Conservation (phyloP, 2,888 invertebrate species). For the Ischnura elegans region DNA sequence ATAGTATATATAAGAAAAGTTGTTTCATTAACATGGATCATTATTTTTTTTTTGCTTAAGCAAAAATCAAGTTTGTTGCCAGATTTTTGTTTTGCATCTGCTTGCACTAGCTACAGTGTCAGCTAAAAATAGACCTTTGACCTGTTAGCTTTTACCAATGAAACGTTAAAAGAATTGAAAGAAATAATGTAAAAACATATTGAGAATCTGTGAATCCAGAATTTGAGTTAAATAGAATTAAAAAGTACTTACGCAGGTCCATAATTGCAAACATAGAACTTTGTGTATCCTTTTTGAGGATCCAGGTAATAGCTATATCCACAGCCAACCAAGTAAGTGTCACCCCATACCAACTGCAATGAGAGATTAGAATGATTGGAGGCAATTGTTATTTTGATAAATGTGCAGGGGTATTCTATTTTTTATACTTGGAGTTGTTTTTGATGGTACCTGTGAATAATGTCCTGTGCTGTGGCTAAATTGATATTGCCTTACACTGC, state of each 20-base stretch:
- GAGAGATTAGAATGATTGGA: background rate
- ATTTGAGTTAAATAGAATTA: background rate
- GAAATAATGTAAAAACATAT: no score
- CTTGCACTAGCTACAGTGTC: no score
- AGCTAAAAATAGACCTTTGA: no score
- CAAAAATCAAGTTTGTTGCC: no score
- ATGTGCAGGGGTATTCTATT: background rate
- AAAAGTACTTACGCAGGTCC: constrained; percentile 69
- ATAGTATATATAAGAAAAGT: no score
- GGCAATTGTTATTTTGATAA: background rate
- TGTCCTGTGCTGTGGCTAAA: constrained; percentile 88
- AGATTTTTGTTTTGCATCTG: no score
- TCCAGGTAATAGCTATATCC: constrained; percentile 63
- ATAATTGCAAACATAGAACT: constrained; percentile 69
- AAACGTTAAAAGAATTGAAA: no score
- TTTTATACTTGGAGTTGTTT: background rate
- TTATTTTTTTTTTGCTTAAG: no score
- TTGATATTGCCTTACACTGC: constrained; percentile 73
- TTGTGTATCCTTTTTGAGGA: constrained; percentile 66
- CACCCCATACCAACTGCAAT: constrained; percentile 91
- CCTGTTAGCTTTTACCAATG: no score
- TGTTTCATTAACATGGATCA: no score
- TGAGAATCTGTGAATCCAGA: no score
- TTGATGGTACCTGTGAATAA: constrained; percentile 86
- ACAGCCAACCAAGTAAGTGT: constrained; percentile 83